Conservation (phyloP, 2,113 vertebrate genomes). For the Rhea pennata region DNA sequence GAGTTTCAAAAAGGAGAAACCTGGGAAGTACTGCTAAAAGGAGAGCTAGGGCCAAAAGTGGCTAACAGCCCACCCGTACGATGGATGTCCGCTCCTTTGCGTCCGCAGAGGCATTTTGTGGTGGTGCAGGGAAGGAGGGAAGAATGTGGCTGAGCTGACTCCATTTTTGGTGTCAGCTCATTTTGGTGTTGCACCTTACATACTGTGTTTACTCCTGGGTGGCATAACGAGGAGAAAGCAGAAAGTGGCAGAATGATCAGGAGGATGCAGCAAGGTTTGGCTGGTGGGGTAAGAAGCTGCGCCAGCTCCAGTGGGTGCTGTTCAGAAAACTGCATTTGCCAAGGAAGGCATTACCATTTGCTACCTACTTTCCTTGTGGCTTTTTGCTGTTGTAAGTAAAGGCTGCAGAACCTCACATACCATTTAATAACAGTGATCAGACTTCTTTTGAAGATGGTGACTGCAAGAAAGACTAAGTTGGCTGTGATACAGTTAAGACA, state of each 20-base stretch:
- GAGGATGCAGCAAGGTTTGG: background rate
- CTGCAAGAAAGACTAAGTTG: background rate
- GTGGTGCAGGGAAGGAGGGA: background rate
- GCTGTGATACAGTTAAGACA: background rate
- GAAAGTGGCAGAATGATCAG: accelerated
- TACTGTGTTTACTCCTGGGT: accelerated
- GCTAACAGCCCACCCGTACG: background rate
- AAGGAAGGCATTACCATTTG: accelerated
- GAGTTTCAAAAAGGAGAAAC: background rate
- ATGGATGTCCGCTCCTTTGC: accelerated
- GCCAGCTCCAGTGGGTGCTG: background rate
- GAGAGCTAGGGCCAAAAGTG: background rate
- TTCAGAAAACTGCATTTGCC: background rate
- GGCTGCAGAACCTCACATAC: accelerated
- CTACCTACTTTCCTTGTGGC: background rate
- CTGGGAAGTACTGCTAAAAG: background rate
- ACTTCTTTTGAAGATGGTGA: background rate
- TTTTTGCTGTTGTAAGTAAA: background rate
- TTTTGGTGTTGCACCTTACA: too few species aligned
- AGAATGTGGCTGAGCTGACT: accelerated
- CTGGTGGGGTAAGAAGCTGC: background rate
- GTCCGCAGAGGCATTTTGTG: background rate
- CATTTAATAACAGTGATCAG: background rate
- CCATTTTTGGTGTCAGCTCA: background rate
- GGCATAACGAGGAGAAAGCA: background rate